Conservation (phyloP, 2,888 invertebrate species). For the Magallana nippona region DNA sequence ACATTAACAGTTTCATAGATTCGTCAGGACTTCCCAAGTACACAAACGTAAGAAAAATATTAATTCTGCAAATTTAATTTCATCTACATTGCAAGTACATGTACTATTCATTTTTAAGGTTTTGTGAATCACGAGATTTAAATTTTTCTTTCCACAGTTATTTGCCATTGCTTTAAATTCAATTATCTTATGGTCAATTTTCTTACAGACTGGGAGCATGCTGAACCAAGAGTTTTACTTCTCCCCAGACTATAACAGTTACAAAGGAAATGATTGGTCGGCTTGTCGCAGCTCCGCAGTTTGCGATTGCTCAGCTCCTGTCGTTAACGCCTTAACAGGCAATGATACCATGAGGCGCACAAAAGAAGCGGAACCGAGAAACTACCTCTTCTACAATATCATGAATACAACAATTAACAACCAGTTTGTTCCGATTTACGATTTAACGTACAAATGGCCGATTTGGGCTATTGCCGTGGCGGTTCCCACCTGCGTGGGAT, state of each 20-base stretch:
- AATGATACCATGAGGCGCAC: conserved; percentile 33
- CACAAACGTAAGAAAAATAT: conserved; percentile 51
- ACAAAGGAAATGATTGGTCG: conserved; percentile 38
- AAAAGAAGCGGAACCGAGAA: conserved; percentile 61
- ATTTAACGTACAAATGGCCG: conserved; percentile 72
- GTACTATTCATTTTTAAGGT: not conserved
- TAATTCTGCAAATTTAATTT: not conserved
- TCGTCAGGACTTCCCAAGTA: conserved; percentile 43
- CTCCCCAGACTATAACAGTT: conserved; percentile 45
- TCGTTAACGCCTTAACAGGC: not conserved
- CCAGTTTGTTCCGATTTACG: conserved; percentile 51
- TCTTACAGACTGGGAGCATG: conserved; percentile 59
- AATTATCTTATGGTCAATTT: not conserved
- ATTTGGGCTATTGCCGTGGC: conserved; percentile 74
- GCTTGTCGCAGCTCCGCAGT: conserved; percentile 54
- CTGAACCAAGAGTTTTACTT: conserved; percentile 46
- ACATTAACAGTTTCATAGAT: conserved; percentile 52
- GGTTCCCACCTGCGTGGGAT: conserved; percentile 77
- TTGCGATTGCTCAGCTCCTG: conserved; percentile 66
- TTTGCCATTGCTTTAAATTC: not conserved
- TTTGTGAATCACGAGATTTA: not conserved
- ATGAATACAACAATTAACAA: conserved; percentile 24
- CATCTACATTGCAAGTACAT: not conserved
- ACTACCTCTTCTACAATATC: conserved; percentile 66
- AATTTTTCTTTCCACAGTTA: too few species aligned